These are phyloP conservation scores for Psittacula echo DNA, from an alignment of 2,797 vertebrate species.

Conservation along the genomic window DNA sequence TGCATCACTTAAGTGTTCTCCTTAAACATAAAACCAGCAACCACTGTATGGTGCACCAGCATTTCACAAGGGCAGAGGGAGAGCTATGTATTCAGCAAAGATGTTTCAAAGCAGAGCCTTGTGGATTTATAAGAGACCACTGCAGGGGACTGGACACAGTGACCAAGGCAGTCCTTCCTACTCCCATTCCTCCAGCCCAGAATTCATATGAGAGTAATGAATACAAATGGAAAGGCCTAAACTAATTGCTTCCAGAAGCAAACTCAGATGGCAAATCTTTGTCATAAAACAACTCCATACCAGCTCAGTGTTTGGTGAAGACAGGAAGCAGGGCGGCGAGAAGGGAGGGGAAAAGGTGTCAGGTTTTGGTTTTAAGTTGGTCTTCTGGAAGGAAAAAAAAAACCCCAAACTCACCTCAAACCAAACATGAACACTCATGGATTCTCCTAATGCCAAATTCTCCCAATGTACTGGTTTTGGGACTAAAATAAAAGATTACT, in stretches of 20 bases:
- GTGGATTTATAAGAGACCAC: not conserved
- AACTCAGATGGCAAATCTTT: not conserved
- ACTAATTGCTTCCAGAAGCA: not conserved
- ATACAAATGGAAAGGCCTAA: not conserved
- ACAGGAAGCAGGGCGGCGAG: accelerated
- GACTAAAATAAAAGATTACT: not conserved
- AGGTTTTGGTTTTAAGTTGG: not conserved
- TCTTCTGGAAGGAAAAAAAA: not conserved
- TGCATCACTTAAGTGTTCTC: not conserved
- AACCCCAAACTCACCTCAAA: not conserved
- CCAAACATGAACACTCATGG: not conserved
- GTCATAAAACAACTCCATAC: not conserved
- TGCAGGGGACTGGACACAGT: not conserved
- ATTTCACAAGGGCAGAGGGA: not conserved
- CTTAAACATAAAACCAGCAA: not conserved
- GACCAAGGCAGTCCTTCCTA: not conserved
- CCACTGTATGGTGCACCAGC: not conserved
- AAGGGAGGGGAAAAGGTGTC: not conserved
- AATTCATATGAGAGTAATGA: not conserved
- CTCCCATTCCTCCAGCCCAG: not conserved
- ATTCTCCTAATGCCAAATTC: not conserved
- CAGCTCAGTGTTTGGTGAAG: not conserved
- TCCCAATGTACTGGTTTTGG: not conserved
- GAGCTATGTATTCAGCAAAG: not conserved
- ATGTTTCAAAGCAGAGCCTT: not conserved